phyloP scores from a whole-genome alignment of 2,888 invertebrate species.

The Octonoba sinensis region DNA sequence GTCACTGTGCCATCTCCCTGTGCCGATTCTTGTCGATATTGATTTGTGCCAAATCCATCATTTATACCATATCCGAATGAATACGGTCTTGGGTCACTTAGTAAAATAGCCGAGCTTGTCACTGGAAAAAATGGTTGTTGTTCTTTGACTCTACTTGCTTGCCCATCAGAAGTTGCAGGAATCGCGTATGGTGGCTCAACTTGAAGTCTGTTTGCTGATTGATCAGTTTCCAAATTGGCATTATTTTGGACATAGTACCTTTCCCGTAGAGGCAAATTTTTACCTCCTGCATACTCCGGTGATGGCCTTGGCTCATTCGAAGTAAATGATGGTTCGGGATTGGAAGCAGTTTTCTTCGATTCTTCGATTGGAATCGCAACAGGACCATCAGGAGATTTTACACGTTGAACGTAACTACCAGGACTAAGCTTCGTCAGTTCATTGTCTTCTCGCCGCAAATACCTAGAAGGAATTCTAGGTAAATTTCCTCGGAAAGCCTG shows the following conservation, averaged over 20 bases:
- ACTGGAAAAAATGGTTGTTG: neutral
- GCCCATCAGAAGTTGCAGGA: neutral
- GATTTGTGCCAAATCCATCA: slow-evolving; percentile 48
- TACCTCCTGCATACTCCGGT: neutral
- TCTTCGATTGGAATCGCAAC: slow-evolving; percentile 7
- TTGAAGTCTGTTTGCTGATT: neutral
- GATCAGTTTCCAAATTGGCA: neutral
- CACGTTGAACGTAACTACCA: slow-evolving; percentile 9
- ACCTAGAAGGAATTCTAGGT: neutral
- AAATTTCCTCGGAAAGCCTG: neutral
- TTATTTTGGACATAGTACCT: neutral
- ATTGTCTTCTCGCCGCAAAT: slow-evolving; percentile 1
- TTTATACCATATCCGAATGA: slow-evolving; percentile 38
- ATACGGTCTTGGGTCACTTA: slow-evolving; percentile 19
- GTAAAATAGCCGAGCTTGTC: neutral
- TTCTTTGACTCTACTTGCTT: neutral
- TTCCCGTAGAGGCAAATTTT: neutral
- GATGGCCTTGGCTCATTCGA: neutral
- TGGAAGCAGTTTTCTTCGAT: neutral
- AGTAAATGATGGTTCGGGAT: neutral
- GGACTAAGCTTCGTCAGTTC: too few relatives aligned
- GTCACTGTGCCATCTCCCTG: slow-evolving; percentile 21
- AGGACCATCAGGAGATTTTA: slow-evolving; percentile 17
- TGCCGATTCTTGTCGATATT: slow-evolving; percentile 40
- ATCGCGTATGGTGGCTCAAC: neutral